Conservation (phyloP, 1,140 invertebrate genomes). For the Reticulitermes speratus region DNA sequence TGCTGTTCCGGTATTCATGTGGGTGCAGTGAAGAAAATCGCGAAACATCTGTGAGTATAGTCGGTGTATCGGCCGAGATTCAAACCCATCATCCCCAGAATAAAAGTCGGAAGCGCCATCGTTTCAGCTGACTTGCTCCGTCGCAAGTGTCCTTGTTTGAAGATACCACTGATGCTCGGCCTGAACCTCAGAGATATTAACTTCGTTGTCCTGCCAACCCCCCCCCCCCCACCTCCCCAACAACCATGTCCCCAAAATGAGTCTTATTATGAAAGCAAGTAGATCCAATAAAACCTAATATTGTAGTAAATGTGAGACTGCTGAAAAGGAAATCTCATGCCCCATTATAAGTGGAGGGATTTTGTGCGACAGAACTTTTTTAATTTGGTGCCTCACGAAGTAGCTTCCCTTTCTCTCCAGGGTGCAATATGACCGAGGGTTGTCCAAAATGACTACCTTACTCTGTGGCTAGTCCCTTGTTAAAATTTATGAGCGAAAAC, state of each 20-base stretch:
- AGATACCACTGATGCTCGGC: neutral
- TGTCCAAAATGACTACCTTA: neutral
- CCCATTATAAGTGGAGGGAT: neutral
- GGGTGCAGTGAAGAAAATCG: no score
- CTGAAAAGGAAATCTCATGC: neutral
- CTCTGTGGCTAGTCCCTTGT: no score
- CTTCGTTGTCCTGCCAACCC: neutral
- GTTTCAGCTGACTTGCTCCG: no score
- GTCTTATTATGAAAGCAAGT: neutral
- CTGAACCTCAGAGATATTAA: neutral
- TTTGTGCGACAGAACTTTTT: slow-evolving; percentile 7
- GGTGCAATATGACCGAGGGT: neutral
- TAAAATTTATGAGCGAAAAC: no score
- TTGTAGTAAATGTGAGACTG: neutral
- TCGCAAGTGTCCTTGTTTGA: neutral
- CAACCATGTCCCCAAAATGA: neutral
- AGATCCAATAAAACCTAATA: neutral
- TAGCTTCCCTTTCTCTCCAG: neutral
- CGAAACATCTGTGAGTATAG: no score
- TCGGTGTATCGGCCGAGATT: no score
- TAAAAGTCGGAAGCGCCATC: no score
- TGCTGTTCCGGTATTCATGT: no score
- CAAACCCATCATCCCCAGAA: no score
- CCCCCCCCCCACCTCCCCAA: neutral
- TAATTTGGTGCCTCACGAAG: neutral